phyloP scores from a whole-genome alignment of 2,888 invertebrate genomes.

The Germaria angustata region DNA sequence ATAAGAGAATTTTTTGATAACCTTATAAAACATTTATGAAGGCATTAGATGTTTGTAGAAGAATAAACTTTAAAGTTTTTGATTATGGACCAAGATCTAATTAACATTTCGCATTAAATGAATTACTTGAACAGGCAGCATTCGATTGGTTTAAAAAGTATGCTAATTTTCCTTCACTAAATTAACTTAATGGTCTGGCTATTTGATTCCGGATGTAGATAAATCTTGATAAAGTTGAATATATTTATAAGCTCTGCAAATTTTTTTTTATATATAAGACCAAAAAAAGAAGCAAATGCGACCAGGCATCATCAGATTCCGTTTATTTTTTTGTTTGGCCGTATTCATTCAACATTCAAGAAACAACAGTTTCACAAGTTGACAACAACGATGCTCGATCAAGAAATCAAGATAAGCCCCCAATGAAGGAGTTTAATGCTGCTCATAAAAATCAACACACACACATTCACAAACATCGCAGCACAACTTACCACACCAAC shows the following conservation, averaged over 20 bases:
- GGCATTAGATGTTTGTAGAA: no score
- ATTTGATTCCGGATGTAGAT: conserved; percentile 69
- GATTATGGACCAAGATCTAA: no score
- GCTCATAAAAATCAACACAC: not conserved
- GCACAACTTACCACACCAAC: not conserved
- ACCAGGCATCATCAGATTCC: conserved; percentile 46
- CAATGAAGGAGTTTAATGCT: conserved; percentile 57
- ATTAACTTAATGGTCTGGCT: conserved; percentile 5
- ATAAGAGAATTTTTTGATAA: no score
- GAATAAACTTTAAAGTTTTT: no score
- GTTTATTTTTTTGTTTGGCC: not conserved
- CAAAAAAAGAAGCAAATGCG: conserved; percentile 55
- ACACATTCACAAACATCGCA: not conserved
- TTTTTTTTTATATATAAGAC: not conserved
- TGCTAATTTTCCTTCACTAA: conserved; percentile 9
- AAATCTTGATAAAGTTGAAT: conserved; percentile 68
- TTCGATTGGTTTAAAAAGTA: not conserved
- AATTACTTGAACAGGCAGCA: no score
- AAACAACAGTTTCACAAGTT: conserved; percentile 65
- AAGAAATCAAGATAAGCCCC: conserved; percentile 63
- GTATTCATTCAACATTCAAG: conserved; percentile 50
- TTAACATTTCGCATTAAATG: no score
- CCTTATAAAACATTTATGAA: no score
- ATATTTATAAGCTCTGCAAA: conserved; percentile 37
- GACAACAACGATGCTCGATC: conserved; percentile 68